phyloP scores from a whole-genome alignment of 2,888 invertebrate species.

The Metellina segmentata region DNA sequence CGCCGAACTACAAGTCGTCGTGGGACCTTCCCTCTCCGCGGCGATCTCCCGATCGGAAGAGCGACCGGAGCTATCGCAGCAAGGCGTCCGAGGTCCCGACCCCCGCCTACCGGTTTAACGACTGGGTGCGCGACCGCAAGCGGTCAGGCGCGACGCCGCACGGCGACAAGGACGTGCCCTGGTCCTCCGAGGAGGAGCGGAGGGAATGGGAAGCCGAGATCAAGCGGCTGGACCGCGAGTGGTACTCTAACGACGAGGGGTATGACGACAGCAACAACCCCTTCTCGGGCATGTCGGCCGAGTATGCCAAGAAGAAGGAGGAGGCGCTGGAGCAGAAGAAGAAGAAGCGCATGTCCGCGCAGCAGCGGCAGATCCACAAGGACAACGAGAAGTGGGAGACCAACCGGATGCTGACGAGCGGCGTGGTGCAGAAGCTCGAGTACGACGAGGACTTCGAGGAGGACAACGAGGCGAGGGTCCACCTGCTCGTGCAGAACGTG shows the following conservation, averaged over 20 bases:
- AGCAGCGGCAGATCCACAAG: slow-evolving; percentile 97
- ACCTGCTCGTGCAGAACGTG: slow-evolving; percentile 97
- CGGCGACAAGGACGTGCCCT: slow-evolving; percentile 67
- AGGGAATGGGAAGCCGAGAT: slow-evolving; percentile 92
- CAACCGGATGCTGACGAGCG: slow-evolving; percentile 94
- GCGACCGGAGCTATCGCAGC: slow-evolving; percentile 77
- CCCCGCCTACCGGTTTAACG: slow-evolving; percentile 91
- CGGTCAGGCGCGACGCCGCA: slow-evolving; percentile 86
- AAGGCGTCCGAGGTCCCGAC: slow-evolving; percentile 84
- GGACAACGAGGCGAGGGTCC: slow-evolving; percentile 95
- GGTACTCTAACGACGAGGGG: slow-evolving; percentile 98
- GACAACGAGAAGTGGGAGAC: slow-evolving; percentile 99
- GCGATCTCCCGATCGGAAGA: slow-evolving; percentile 71
- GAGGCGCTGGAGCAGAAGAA: slow-evolving; percentile 94
- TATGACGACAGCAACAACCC: slow-evolving; percentile 95
- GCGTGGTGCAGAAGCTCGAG: slow-evolving; percentile 94
- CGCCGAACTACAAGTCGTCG: slow-evolving; percentile 87
- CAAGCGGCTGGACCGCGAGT: slow-evolving; percentile 93
- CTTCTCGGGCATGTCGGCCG: slow-evolving; percentile 92
- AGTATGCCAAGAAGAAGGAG: slow-evolving; percentile 96
- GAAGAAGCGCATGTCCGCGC: slow-evolving; percentile 95
- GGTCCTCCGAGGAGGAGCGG: slow-evolving; percentile 68
- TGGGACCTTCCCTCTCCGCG: slow-evolving; percentile 96
- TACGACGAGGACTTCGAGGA: slow-evolving; percentile 95
- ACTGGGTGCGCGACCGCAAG: slow-evolving; percentile 88